Conservation (phyloP, 2,888 invertebrate genomes). For the Opisthograptis luteolata region DNA sequence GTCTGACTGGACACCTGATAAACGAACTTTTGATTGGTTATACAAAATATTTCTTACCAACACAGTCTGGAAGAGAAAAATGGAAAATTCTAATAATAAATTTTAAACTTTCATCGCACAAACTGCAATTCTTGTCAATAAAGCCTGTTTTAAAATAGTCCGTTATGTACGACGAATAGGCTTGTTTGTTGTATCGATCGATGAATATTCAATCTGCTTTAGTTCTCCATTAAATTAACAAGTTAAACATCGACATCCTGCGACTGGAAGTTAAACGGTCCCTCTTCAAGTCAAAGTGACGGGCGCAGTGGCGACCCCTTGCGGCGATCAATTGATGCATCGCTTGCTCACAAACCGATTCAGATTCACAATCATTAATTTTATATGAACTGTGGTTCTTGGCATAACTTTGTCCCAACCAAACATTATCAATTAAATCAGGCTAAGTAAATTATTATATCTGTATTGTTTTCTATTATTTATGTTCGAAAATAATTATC, state of each 20-base stretch:
- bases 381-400: slow-evolving; percentile 39
- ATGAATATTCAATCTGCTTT: slow-evolving; percentile 26
- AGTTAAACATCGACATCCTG: slow-evolving; percentile 52
- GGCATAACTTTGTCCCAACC: slow-evolving; percentile 23
- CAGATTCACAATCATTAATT: slow-evolving; percentile 50
- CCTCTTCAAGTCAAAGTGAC: slow-evolving; percentile 54
- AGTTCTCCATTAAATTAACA: slow-evolving; percentile 22
- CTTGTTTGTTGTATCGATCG: slow-evolving; percentile 50
- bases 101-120: no score
- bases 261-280: slow-evolving; percentile 47
- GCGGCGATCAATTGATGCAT: slow-evolving; percentile 79
- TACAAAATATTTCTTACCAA: no score
- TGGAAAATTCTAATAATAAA: no score
- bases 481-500: no score
- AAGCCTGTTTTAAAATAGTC: no score
- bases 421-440: no score
- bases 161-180: no score
- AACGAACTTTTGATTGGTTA: background rate
- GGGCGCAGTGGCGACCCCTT: slow-evolving; percentile 68
- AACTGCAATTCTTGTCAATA: no score
- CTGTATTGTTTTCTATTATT: no score
- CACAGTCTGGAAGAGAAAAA: no score
- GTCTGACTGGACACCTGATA: slow-evolving; percentile 29
- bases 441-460: no score
- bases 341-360: slow-evolving; percentile 62